These are phyloP conservation scores for Drosophila melanogaster DNA, from an alignment of 1,140 invertebrate genomes.

Conservation along the genomic window DNA sequence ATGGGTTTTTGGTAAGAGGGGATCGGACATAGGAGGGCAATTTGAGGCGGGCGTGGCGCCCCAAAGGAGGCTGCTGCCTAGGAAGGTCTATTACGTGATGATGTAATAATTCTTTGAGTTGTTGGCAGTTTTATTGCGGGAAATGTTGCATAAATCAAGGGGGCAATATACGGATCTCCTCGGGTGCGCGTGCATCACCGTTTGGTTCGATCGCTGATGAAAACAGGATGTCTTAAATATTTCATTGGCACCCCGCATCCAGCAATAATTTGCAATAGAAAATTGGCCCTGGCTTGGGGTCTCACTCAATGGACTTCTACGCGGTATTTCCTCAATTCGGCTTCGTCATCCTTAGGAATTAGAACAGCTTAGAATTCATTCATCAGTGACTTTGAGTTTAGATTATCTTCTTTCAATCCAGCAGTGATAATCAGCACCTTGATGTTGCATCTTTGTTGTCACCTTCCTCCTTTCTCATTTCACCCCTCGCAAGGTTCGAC, in stretches of 20 bases:
- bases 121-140: slow-evolving; percentile 78
- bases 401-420: slow-evolving; percentile 39
- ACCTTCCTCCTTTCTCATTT: background rate
- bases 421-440: slow-evolving; percentile 61
- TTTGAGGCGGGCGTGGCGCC: slow-evolving; percentile 76
- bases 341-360: slow-evolving; percentile 64
- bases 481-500: slow-evolving; percentile 14
- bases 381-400: slow-evolving; percentile 38
- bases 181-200: slow-evolving; percentile 25
- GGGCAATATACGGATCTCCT: slow-evolving; percentile 68
- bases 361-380: slow-evolving; percentile 38
- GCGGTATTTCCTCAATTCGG: slow-evolving; percentile 46
- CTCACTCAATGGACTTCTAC: slow-evolving; percentile 2
- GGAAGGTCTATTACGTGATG: slow-evolving; percentile 76
- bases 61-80: slow-evolving; percentile 18
- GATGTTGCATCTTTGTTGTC: slow-evolving; percentile 63
- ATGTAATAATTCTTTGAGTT: slow-evolving; percentile 79
- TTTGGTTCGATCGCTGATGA: slow-evolving; percentile 12
- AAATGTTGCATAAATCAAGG: slow-evolving; percentile 82
- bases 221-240: slow-evolving; percentile 70
- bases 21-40: slow-evolving; percentile 58
- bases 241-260: slow-evolving; percentile 57
- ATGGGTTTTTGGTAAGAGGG: slow-evolving; percentile 2
- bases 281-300: slow-evolving; percentile 32
- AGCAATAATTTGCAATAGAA: slow-evolving; percentile 59